Percentiles rank a stretch among this genome's conserved stretches.
These are phyloP conservation scores for Pterois miles DNA, from an alignment of 2,797 vertebrate genomes.

Conservation along the genomic window DNA sequence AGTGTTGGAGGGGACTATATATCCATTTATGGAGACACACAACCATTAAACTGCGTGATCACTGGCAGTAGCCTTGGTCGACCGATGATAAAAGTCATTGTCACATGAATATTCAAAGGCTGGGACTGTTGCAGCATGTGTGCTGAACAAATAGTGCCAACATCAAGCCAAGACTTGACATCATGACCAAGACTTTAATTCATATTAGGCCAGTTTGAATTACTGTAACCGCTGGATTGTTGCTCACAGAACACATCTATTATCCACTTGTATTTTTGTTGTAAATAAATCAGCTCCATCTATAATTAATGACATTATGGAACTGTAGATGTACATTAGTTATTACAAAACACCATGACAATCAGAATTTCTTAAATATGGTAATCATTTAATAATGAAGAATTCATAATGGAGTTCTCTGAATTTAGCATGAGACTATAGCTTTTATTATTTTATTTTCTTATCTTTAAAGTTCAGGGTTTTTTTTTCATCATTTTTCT, in stretches of 20 bases:
- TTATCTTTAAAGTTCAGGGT: conserved; percentile 15
- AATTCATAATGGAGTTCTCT: conserved; percentile 46
- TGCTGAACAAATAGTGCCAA: conserved; percentile 69
- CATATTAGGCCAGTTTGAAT: conserved; percentile 62
- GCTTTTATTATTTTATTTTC: conserved; percentile 8
- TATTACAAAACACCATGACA: conserved; percentile 63
- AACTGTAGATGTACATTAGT: conserved; percentile 55
- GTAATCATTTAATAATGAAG: conserved; percentile 56
- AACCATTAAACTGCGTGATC: conserved; percentile 21
- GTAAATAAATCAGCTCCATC: conserved; percentile 68
- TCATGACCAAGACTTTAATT: conserved; percentile 69
- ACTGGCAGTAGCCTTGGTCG: conserved; percentile 44
- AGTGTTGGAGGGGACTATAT: too few relatives aligned
- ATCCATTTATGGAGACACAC: not conserved
- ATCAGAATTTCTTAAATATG: conserved; percentile 55
- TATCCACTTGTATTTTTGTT: conserved; percentile 67
- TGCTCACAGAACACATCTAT: conserved; percentile 58
- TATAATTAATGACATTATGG: conserved; percentile 51
- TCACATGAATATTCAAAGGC: conserved; percentile 73
- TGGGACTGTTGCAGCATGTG: conserved; percentile 49
- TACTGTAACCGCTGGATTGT: conserved; percentile 46
- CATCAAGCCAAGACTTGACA: too few relatives aligned
- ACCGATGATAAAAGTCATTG: conserved; percentile 64
- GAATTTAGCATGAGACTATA: conserved; percentile 11
- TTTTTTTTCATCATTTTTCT: not conserved